Evolutionary conservation across 2,888 invertebrate genomes (phyloP), one percentile per base, ranked within the genome.

Genomic region (Odontomyia ornata): DNA sequence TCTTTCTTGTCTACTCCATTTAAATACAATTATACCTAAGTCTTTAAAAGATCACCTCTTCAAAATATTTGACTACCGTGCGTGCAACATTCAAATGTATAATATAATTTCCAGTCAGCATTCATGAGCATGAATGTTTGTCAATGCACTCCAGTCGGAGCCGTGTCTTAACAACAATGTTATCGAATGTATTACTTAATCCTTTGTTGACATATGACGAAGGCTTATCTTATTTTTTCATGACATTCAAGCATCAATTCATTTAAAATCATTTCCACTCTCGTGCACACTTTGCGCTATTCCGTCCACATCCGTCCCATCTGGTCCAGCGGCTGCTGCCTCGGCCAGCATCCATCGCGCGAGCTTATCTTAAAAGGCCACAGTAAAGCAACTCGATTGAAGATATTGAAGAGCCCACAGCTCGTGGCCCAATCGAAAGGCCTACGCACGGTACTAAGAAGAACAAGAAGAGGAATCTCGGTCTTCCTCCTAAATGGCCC

Each of bases 161-260:
- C 56, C 52, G 21, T 23, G 73, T 60, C 73, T 73, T 73, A 73
- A 73, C 73, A 30, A 73, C 73, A 73, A 73, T 73, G 73, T 73
- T 73, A 73, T 73, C 73, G 36, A 73, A 25, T 73, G 73, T 73
- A 73, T 57, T 73, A 73, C 73, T 73, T 73, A 73, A 73, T 73
- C 73, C 73, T 73, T 73, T 73, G 73, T 73, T 73, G 73, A 73
- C 73, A 73, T 73, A 57, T 73, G 73, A 30, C n/a, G 57, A 15
- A 46, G 60, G 57, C 73, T 73, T 73, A 73, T 73, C 73, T 73
- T 60, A 73, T 73, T 73, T 73, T n/a, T 57, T 73, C 56, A 36
- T 73, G 73, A 60, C 73, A 73, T 73, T 57, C 43, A 57, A 73
- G 73, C 73, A 73, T 56, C 73, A 73, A 57, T 73, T 73, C 73